Conservation (phyloP, 2,888 invertebrate species). For the Drosophila hamatofila region DNA sequence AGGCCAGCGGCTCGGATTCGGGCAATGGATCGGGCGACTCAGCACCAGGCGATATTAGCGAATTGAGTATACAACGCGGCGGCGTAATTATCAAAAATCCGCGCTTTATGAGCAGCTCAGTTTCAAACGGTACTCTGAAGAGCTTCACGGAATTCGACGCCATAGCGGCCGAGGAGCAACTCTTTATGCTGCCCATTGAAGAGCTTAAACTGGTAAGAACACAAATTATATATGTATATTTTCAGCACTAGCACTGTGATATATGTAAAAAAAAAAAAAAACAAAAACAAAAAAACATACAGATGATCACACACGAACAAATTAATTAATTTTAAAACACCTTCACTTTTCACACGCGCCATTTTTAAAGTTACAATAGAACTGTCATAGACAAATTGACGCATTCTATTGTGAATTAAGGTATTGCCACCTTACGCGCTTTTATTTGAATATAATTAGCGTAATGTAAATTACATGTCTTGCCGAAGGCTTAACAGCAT, state of each 20-base stretch:
- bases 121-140: constrained; percentile 89
- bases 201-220: constrained; percentile 76
- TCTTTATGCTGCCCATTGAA: constrained; percentile 86
- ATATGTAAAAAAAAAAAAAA: neutral
- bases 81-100: constrained; percentile 90
- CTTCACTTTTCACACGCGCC: neutral
- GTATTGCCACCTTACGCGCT: neutral
- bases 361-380: neutral
- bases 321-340: neutral
- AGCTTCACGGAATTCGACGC: constrained; percentile 89
- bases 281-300: neutral
- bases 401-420: neutral
- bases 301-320: neutral
- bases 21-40: constrained; percentile 96
- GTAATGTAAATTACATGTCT: neutral
- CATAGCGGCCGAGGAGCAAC: constrained; percentile 88
- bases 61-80: constrained; percentile 75
- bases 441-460: neutral
- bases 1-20: constrained; percentile 94
- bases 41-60: constrained; percentile 86
- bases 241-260: neutral
- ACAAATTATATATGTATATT: neutral
- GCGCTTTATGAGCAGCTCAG: constrained; percentile 87
- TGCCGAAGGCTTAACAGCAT: too few species aligned
- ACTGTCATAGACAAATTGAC: neutral